A percentile compares a stretch with the other conserved stretches of the same genome.
Conservation (phyloP, 2,113 vertebrate genomes). For the Pluvialis apricaria region DNA sequence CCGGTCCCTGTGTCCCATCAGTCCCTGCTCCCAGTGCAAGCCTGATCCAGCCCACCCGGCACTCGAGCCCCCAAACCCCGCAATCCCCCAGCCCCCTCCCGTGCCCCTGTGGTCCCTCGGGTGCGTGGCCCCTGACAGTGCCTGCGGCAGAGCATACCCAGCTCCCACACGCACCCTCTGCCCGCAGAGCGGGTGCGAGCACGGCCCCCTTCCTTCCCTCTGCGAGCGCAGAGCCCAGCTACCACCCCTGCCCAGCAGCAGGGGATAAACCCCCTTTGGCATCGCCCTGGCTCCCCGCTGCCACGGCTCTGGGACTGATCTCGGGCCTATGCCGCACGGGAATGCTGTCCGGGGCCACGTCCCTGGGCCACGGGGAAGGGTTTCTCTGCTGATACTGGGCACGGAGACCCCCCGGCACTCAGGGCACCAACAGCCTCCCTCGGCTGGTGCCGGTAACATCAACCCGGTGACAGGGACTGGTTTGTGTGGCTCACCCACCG, state of each 20-base stretch:
- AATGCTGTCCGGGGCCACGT: not conserved
- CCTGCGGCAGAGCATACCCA: rapidly evolving
- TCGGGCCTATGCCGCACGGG: not conserved
- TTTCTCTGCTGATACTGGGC: not conserved
- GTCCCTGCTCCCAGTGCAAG: not conserved
- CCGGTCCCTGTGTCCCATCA: rapidly evolving
- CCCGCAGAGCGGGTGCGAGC: not conserved
- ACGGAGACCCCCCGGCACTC: rapidly evolving
- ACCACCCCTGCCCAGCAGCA: not conserved
- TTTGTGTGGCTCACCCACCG: not conserved
- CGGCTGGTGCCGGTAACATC: not conserved
- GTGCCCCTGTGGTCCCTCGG: not conserved
- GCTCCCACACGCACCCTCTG: not conserved
- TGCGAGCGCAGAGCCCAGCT: not conserved
- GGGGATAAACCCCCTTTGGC: not conserved
- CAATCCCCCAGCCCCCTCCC: rapidly evolving
- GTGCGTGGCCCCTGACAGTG: not conserved
- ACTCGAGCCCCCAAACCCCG: rapidly evolving
- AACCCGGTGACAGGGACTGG: not conserved
- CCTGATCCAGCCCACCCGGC: not conserved
- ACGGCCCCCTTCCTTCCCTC: not conserved
- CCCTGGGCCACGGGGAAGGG: not conserved
- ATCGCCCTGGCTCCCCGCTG: not conserved
- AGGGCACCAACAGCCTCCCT: not conserved
- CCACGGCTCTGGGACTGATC: not conserved